Evolutionary conservation across 2,113 vertebrate species (phyloP), one percentile per base, ranked within the genome.

Genomic region (Entelurus aequoreus): DNA sequence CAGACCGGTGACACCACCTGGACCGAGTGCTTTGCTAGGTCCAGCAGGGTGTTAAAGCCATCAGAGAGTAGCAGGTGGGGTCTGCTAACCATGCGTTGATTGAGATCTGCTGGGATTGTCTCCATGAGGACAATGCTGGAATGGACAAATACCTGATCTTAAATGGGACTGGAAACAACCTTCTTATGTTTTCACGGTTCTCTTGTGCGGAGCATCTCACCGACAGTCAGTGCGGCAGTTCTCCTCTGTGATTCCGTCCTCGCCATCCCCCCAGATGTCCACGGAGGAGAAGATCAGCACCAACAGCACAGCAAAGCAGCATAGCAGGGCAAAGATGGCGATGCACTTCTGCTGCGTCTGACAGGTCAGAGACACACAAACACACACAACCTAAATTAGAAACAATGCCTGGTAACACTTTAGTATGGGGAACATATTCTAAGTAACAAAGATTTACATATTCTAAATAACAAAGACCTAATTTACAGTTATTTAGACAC

Each of bases 301-400:
- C 65, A 94, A 82, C 10, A 97, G 92, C 72, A 97, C 93, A 42
- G 93, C 93, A 42, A 92, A 95, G 88, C 96, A 98, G 91, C 94
- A 97, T 50, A 96, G 87, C 76, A 98, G 90, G 38, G 96, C 96
- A 70, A 98, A 94, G 88, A 94, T 85, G 84, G 95, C 94, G 21
- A 97, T 93, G 84, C 94, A 96, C 89, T 94, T 97, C 92, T 97
- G 96, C 88, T 96, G 95, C 56, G 93, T 97, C 96, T 98, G 88
- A 48, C 66, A 58, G 44, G 48, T 0, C n/a, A 72, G 12, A 37
- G 14, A 70, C 9, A 68, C 60, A 64, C 14, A 58, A 7, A 52
- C 36, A 62, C 36, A 62, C 19, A 35, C 5, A 66, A 13, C n/a
- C 12, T 50, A 1, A 46, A 13, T 15, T 19, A 19, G 3, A 57